Percentiles rank a stretch among this genome's conserved stretches.
phyloP scores from a whole-genome alignment of 2,888 invertebrate species.

The Venusia cambrica region DNA sequence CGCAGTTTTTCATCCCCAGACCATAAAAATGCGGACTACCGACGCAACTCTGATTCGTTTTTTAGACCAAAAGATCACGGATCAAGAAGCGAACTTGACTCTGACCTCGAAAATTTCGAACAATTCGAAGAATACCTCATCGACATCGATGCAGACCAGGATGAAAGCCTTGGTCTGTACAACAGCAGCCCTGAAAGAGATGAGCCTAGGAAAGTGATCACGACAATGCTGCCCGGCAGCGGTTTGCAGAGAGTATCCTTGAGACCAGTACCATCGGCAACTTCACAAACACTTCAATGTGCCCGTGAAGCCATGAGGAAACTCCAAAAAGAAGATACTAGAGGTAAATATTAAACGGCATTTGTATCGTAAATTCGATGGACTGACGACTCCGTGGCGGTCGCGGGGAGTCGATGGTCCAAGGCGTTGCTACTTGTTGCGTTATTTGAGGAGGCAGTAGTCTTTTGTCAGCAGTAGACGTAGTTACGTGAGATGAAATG shows the following conservation, averaged over 20 bases:
- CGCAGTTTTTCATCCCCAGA: constrained; percentile 70
- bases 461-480: no score
- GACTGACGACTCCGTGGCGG: no score
- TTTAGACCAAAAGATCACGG: constrained; percentile 59
- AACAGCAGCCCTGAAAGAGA: constrained; percentile 56
- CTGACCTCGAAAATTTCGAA: constrained; percentile 68
- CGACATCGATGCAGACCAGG: constrained; percentile 70
- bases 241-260: constrained; percentile 65
- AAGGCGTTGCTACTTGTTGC: no score
- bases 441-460: no score
- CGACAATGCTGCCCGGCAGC: constrained; percentile 66
- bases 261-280: constrained; percentile 53
- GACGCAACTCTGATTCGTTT: constrained; percentile 61
- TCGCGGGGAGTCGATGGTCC: no score
- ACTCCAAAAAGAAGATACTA: constrained; percentile 47
- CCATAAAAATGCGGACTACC: constrained; percentile 53
- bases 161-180: constrained; percentile 52
- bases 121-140: constrained; percentile 67
- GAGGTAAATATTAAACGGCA: constrained; percentile 56
- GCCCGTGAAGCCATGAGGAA: constrained; percentile 53
- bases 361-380: no score
- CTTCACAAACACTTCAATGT: constrained; percentile 48
- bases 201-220: constrained; percentile 60
- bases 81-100: constrained; percentile 64
- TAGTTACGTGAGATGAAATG: no score